These are phyloP conservation scores for Drosophila monieri DNA, from an alignment of 2,888 invertebrate genomes.

Conservation along the genomic window DNA sequence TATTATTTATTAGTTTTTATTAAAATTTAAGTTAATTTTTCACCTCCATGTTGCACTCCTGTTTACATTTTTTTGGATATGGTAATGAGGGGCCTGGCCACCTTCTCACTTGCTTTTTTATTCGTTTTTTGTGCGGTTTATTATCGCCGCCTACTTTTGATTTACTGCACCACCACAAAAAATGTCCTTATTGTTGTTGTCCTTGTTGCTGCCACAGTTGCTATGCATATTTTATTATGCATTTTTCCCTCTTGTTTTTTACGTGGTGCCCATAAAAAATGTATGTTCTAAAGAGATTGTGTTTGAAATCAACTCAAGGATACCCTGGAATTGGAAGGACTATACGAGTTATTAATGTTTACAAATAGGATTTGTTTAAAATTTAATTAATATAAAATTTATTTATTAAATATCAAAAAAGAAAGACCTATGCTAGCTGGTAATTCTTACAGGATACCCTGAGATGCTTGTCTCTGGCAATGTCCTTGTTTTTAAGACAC, in stretches of 20 bases:
- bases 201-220: not conserved
- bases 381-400: no score
- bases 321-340: slow-evolving; percentile 8
- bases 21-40: not conserved
- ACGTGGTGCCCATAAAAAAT: slow-evolving; percentile 21
- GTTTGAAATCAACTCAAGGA: not conserved
- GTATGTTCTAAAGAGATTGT: slow-evolving; percentile 13
- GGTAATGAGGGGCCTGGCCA: slow-evolving; percentile 17
- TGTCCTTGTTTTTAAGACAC: slow-evolving; percentile 10
- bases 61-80: slow-evolving; percentile 4
- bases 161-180: slow-evolving; percentile 30
- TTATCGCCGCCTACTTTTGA: slow-evolving; percentile 23
- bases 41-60: not conserved
- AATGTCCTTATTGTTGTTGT: slow-evolving; percentile 23
- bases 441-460: not conserved
- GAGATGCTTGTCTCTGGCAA: not conserved
- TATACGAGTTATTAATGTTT: no score
- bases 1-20: not conserved
- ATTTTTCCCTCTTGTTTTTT: slow-evolving; percentile 16
- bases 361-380: no score
- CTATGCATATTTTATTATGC: not conserved
- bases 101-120: slow-evolving; percentile 16
- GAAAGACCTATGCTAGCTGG: not conserved
- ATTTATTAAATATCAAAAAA: not conserved
- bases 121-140: slow-evolving; percentile 3